Percentiles rank a stretch among this genome's conserved stretches.
phyloP scores from a whole-genome alignment of 2,113 vertebrate species.

The Delphinapterus leucas region DNA sequence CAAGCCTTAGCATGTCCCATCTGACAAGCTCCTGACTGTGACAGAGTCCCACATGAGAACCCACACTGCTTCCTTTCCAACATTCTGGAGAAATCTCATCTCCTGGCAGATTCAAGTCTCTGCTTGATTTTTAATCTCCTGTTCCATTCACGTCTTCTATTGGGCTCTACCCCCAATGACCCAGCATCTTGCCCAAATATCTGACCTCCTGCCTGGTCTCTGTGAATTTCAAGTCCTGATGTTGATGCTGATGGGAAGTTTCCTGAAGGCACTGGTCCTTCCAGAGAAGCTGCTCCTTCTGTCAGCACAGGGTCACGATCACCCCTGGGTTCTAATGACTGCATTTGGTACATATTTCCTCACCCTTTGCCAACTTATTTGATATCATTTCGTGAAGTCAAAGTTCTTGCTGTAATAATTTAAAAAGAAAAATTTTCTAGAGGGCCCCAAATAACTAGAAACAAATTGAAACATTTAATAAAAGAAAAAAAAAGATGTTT shows the following conservation, averaged over 20 bases:
- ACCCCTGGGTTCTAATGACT: no score
- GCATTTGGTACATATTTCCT: neutral
- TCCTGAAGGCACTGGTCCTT: neutral
- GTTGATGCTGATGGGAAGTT: accelerated
- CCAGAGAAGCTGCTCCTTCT: neutral
- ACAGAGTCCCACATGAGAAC: accelerated
- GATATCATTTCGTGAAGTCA: neutral
- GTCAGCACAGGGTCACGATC: accelerated
- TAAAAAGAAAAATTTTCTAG: neutral
- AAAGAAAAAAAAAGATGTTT: neutral
- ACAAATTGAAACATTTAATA: neutral
- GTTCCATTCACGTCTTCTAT: accelerated
- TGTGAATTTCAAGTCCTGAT: neutral
- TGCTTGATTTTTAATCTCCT: neutral
- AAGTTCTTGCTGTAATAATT: neutral
- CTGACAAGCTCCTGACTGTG: neutral
- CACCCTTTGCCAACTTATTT: accelerated
- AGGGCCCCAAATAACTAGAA: neutral
- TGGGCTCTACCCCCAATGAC: neutral
- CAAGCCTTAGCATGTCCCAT: neutral
- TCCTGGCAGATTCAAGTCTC: accelerated
- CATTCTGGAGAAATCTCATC: neutral
- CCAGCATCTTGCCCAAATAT: accelerated
- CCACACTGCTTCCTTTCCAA: neutral
- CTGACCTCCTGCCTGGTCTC: neutral